These are phyloP conservation scores for Trachelus tabidus DNA, from an alignment of 2,888 invertebrate genomes.

Conservation along the genomic window DNA sequence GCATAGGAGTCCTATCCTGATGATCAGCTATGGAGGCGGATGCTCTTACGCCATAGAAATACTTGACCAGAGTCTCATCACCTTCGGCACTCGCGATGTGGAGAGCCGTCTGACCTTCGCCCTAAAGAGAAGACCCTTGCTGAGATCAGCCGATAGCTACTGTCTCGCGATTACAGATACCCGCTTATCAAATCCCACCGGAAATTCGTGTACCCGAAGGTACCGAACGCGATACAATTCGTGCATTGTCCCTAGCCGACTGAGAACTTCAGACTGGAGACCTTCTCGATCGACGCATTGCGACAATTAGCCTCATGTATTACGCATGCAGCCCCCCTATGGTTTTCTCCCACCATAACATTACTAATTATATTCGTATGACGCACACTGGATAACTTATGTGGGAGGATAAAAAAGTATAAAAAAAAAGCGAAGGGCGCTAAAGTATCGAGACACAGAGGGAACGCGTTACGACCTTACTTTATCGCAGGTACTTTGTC, in stretches of 20 bases:
- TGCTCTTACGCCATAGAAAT: slow-evolving; percentile 94
- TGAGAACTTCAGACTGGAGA: slow-evolving; percentile 16
- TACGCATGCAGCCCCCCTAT: slow-evolving; percentile 43
- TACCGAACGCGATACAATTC: slow-evolving; percentile 15
- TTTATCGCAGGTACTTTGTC: slow-evolving; percentile 18
- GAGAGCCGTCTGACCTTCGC: slow-evolving; percentile 93
- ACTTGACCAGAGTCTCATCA: slow-evolving; percentile 93
- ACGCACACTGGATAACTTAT: slow-evolving; percentile 19
- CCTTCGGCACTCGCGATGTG: slow-evolving; percentile 97
- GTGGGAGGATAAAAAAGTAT: neutral
- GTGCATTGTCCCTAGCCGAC: slow-evolving; percentile 12
- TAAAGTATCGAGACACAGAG: slow-evolving; percentile 12
- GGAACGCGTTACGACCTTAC: slow-evolving; percentile 8
- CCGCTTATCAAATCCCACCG: neutral
- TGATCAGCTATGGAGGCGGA: slow-evolving; percentile 95
- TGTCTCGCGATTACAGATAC: neutral
- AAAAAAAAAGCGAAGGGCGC: slow-evolving; percentile 9
- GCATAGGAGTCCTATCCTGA: slow-evolving; percentile 97
- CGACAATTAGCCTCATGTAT: slow-evolving; percentile 48
- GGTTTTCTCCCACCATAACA: slow-evolving; percentile 32
- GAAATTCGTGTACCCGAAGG: neutral
- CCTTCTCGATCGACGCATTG: slow-evolving; percentile 42
- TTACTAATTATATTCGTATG: slow-evolving; percentile 39
- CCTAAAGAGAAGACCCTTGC: slow-evolving; percentile 60
- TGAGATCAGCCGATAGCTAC: neutral